Conservation (phyloP, 2,113 vertebrate species). For the Recurvirostra avosetta region DNA sequence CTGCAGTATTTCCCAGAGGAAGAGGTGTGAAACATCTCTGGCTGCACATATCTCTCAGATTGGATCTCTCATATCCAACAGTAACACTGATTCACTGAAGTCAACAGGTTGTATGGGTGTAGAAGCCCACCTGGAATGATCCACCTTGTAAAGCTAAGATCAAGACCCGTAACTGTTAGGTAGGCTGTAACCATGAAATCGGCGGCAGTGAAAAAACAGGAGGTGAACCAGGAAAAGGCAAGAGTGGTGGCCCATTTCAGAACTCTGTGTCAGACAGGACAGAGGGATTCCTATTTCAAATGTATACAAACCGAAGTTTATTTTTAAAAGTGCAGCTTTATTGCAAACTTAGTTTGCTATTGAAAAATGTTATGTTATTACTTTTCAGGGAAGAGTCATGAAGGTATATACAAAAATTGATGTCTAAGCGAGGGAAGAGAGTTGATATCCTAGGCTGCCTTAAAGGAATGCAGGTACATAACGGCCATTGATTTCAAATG, state of each 20-base stretch:
- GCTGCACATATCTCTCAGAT: background rate
- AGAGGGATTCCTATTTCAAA: constrained; percentile 66
- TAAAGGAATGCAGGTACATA: background rate
- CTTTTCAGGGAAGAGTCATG: background rate
- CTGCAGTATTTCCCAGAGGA: background rate
- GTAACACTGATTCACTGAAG: background rate
- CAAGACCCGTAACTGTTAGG: constrained; percentile 20
- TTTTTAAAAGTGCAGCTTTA: constrained; percentile 69
- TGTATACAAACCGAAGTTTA: constrained; percentile 57
- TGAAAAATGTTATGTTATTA: constrained; percentile 43
- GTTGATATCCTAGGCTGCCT: background rate
- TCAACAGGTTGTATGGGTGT: background rate
- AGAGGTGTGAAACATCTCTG: background rate
- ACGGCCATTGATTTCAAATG: background rate
- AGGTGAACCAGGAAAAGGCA: constrained; percentile 71
- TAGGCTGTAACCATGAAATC: background rate
- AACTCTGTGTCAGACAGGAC: constrained; percentile 59
- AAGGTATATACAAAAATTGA: background rate
- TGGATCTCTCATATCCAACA: background rate
- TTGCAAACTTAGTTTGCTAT: constrained; percentile 70
- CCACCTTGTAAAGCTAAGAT: constrained; percentile 30
- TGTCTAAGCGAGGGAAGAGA: background rate
- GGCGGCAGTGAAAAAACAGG: constrained; percentile 9
- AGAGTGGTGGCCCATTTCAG: constrained; percentile 59
- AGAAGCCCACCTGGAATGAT: background rate